Evolutionary conservation across 2,113 vertebrate genomes (phyloP), one percentile per base, ranked within the genome.

Genomic region (Chaetodon trifascialis): DNA sequence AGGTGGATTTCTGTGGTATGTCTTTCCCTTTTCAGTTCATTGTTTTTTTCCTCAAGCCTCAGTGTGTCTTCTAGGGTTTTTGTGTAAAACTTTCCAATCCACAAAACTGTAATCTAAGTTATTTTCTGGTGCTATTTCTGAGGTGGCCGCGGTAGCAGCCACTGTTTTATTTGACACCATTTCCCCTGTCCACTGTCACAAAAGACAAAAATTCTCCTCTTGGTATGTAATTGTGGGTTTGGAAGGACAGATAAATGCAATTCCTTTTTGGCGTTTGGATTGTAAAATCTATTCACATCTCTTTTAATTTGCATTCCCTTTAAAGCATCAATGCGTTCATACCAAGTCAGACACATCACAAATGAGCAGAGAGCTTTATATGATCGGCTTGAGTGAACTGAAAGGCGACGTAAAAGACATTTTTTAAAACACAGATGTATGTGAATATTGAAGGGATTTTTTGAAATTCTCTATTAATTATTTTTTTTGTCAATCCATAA

Each of bases 121-220:
- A 58, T 84, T 83, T 58, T 2, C 46, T 51, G 69, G 15, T 64
- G 49, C 79, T 84, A 84, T 91, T 89, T 73, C 79, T 30, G 79
- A 73, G 73, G 67, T 72, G 82, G 14, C 70, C 4, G 23, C 0
- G 56, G 85, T 23, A 21, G 19, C 75, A 83, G 73, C 80, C 80
- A 30, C 46, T 14, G 73, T 86, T 90, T 91, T 85, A 91, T 90
- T 89, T 85, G 85, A 89, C 86, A 89, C 82, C 38, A 85, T 80
- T 87, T 90, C 49, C 80, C 51, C 30, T 64, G 89, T 88, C 64
- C 46, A 60, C 60, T 76, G 82, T 85, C 81, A 82, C 76, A 81
- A 86, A 87, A 86, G 62, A 78, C 64, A 69, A 80, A 91, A 86
- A 85, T 80, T 71, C 40, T 63, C 36, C 79, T 30, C 77, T 58